Conservation (phyloP, 1,140 invertebrate species). For the Drosophila sucinea region DNA sequence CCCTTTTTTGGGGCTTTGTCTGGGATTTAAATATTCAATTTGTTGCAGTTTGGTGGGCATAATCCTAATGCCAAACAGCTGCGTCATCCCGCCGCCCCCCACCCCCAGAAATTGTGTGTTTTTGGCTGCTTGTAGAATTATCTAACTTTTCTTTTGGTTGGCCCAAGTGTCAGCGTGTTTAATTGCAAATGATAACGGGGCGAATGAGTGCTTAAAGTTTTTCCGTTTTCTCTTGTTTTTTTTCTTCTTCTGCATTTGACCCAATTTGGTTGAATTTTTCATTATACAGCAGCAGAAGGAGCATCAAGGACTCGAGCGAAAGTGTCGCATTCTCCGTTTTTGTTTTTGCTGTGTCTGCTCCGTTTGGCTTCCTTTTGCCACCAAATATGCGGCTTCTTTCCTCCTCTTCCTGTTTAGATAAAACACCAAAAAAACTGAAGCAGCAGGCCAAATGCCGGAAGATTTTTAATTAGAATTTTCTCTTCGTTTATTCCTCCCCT, state of each 20-base stretch:
- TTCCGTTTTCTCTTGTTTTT: constrained; percentile 37
- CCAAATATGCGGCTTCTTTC: constrained; percentile 20
- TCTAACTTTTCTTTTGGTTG: constrained; percentile 24
- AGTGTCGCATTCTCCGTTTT: constrained; percentile 55
- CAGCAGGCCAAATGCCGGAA: constrained; percentile 68
- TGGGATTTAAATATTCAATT: constrained; percentile 79
- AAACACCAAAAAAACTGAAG: constrained; percentile 11
- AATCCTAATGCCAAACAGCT: constrained; percentile 36
- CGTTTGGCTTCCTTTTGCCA: background rate
- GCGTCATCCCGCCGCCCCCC: constrained; percentile 36
- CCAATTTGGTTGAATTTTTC: constrained; percentile 69
- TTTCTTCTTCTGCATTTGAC: constrained; percentile 47
- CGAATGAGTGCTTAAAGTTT: constrained; percentile 51
- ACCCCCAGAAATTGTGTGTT: background rate
- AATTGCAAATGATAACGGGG: constrained; percentile 73
- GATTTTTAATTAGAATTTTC: constrained; percentile 80
- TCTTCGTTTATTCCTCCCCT: constrained; percentile 2
- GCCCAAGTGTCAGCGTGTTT: constrained; percentile 71
- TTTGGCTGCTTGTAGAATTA: constrained; percentile 3
- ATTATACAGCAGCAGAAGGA: constrained; percentile 40
- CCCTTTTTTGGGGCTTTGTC: constrained; percentile 66
- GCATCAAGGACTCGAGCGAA: constrained; percentile 54
- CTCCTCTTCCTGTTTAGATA: constrained; percentile 71
- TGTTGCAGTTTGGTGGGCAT: constrained; percentile 30
- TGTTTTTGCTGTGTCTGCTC: constrained; percentile 26